phyloP scores from a whole-genome alignment of 2,888 invertebrate species.

The Bruchidius siliquastri region DNA sequence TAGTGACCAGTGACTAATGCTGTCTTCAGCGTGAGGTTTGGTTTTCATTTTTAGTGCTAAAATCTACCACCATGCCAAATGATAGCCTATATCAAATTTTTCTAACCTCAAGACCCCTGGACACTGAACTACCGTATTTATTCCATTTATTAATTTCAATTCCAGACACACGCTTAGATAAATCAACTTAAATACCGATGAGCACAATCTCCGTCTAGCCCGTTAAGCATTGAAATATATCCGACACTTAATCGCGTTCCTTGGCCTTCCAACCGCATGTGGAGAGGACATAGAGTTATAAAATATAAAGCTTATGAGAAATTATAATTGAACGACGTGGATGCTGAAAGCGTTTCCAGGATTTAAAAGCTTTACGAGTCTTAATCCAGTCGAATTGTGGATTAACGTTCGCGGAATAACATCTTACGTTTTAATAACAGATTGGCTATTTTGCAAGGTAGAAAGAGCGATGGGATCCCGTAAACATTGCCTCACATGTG shows the following conservation, averaged over 20 bases:
- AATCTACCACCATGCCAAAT: too few relatives aligned
- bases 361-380: background rate
- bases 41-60: too few relatives aligned
- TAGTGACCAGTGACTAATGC: too few relatives aligned
- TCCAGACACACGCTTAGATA: background rate
- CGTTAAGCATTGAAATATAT: background rate
- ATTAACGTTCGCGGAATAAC: background rate
- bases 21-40: too few relatives aligned
- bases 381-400: background rate
- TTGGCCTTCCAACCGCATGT: background rate
- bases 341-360: background rate
- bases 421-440: too few relatives aligned
- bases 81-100: too few relatives aligned
- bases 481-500: too few relatives aligned
- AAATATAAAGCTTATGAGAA: background rate
- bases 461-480: too few relatives aligned
- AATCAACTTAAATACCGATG: background rate
- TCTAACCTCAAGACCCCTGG: too few relatives aligned
- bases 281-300: background rate
- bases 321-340: background rate
- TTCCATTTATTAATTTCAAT: background rate
- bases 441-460: too few relatives aligned
- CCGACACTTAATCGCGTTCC: background rate
- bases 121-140: too few relatives aligned
- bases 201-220: background rate